A percentile compares a stretch with the other conserved stretches of the same genome.
Evolutionary conservation across 2,888 invertebrate species (phyloP).

Genomic region (Drosophila tanythrix): DNA sequence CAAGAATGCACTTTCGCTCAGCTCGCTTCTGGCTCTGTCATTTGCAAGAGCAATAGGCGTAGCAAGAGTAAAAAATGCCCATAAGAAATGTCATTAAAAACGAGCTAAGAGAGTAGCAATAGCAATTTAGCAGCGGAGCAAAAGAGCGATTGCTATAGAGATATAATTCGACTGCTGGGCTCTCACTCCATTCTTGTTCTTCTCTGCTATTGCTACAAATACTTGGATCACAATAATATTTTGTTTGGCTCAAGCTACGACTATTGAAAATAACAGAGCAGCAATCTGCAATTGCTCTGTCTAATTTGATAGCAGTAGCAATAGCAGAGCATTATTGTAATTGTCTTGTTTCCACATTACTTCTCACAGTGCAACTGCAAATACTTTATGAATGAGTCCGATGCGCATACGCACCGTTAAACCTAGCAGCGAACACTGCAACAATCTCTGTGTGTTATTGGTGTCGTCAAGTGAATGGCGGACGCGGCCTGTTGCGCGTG

Average conservation of each 20-base stretch:
- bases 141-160: background rate
- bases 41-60: background rate
- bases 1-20: background rate
- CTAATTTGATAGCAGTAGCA: background rate
- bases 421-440: slow-evolving; percentile 32
- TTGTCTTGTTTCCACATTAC: background rate
- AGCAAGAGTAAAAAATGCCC: background rate
- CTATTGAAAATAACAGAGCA: background rate
- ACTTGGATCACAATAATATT: background rate
- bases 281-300: background rate
- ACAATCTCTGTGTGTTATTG: slow-evolving; percentile 25
- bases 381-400: slow-evolving; percentile 63
- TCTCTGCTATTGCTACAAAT: background rate
- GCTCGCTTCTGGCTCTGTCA: background rate
- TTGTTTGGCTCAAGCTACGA: background rate
- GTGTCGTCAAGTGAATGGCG: slow-evolving; percentile 60
- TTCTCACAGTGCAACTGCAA: slow-evolving; percentile 35
- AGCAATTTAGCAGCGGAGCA: background rate
- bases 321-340: background rate
- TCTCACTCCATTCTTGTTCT: background rate
- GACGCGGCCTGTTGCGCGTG: slow-evolving; percentile 71
- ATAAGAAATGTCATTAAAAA: background rate
- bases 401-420: slow-evolving; percentile 59
- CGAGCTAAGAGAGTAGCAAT: background rate
- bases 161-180: background rate